A percentile compares a stretch with the other conserved stretches of the same genome.
Evolutionary conservation across 2,888 invertebrate genomes (phyloP).

Genomic region (Ferdinandea cuprea): DNA sequence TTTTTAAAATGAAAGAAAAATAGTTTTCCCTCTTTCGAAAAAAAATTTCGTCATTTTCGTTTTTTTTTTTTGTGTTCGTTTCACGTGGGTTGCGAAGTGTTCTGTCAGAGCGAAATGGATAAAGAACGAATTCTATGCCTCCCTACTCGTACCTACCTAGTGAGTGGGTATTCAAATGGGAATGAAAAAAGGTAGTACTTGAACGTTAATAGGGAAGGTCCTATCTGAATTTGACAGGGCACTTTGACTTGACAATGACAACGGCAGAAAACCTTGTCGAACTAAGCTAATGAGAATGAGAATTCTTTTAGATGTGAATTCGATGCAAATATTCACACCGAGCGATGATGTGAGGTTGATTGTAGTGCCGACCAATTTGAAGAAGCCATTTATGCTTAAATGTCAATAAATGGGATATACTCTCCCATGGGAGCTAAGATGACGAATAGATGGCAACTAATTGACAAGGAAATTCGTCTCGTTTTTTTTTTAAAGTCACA

Average conservation of each 20-base stretch:
- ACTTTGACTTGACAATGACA: constrained; percentile 23
- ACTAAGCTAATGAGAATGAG: no score
- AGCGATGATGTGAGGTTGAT: not conserved
- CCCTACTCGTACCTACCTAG: constrained; percentile 7
- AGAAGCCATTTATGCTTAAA: not conserved
- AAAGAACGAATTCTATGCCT: constrained; percentile 1
- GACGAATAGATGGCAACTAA: no score
- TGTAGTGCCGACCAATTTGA: not conserved
- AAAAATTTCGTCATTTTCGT: constrained; percentile 3
- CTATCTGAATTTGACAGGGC: constrained; percentile 26
- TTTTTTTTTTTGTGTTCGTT: constrained; percentile 13
- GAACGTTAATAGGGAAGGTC: constrained; percentile 39
- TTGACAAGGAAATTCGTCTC: no score
- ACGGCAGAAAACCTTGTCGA: constrained; percentile 14
- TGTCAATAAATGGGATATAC: not conserved
- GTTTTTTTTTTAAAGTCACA: no score
- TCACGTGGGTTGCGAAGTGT: constrained; percentile 5
- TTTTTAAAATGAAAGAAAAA: constrained; percentile 47
- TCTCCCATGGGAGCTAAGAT: no score
- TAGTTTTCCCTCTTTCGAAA: constrained; percentile 29
- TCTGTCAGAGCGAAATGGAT: not conserved
- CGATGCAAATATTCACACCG: not conserved
- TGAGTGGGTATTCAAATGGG: constrained; percentile 1
- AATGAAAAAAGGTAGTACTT: constrained; percentile 13
- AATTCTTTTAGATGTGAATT: not conserved